phyloP scores from a whole-genome alignment of 2,113 vertebrate species.

The Mola mola region DNA sequence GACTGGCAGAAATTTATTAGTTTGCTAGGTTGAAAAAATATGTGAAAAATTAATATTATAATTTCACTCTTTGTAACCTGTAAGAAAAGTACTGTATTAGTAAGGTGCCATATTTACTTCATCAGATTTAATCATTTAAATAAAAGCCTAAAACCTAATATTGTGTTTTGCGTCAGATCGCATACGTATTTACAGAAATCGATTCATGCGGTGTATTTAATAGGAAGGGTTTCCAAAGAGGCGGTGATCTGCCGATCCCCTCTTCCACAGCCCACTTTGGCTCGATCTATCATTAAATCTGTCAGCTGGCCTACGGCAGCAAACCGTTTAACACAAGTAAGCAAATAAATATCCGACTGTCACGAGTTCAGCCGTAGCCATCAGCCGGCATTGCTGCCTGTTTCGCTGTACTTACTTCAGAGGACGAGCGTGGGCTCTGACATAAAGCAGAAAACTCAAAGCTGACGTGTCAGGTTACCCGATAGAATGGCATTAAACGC shows the following conservation, averaged over 20 bases:
- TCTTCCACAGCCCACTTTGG: conserved; percentile 13
- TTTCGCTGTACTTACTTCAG: conserved; percentile 27
- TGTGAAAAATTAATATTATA: neutral
- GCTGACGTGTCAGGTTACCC: too few relatives aligned
- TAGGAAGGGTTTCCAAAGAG: conserved; percentile 23
- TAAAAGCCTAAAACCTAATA: too few relatives aligned
- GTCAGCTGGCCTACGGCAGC: conserved; percentile 39
- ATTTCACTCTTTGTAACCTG: neutral
- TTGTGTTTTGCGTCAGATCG: neutral
- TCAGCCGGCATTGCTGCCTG: conserved; percentile 37
- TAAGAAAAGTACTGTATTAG: too few relatives aligned
- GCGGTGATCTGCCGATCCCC: conserved; percentile 9
- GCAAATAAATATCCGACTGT: conserved; percentile 60
- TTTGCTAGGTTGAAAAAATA: neutral
- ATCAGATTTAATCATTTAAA: too few relatives aligned
- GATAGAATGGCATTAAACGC: too few relatives aligned
- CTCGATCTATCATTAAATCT: conserved; percentile 33
- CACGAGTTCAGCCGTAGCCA: conserved; percentile 35
- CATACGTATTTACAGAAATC: conserved; percentile 3
- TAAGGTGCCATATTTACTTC: too few relatives aligned
- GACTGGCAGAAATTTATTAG: too few relatives aligned
- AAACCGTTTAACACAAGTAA: conserved; percentile 58
- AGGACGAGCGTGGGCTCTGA: conserved; percentile 16
- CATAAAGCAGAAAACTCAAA: conserved; percentile 3
- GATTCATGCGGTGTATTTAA: conserved; percentile 48